Evolutionary conservation across 2,797 vertebrate genomes (phyloP).

Genomic region (Cyprinodon diabolis): DNA sequence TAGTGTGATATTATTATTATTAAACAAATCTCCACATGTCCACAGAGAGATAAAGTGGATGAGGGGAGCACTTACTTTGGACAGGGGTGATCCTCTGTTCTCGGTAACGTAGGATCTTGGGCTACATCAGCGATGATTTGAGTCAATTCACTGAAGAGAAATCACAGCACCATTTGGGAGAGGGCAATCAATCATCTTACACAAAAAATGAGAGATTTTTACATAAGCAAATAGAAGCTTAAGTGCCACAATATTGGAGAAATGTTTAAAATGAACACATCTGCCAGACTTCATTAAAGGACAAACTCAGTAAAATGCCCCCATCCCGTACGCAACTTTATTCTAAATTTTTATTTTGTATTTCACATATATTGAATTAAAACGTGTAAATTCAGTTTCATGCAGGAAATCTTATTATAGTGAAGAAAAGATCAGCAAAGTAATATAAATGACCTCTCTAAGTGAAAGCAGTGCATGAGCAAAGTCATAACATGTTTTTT

Average conservation of each 20-base stretch:
- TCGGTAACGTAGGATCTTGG: constrained; percentile 92
- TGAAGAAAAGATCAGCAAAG: no score
- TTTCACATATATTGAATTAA: no score
- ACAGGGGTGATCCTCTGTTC: constrained; percentile 94
- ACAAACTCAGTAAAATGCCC: no score
- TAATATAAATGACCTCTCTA: no score
- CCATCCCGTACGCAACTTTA: no score
- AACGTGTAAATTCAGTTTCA: no score
- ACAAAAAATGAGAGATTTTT: not conserved
- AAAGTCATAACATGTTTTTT: not conserved
- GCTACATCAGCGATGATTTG: constrained; percentile 96
- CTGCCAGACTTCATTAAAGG: not conserved
- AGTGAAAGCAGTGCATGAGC: no score
- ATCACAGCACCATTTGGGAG: not conserved
- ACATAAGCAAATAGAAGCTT: not conserved
- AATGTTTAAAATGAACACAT: not conserved
- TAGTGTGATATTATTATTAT: not conserved
- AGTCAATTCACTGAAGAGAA: constrained; percentile 85
- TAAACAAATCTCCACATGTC: not conserved
- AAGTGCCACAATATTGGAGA: not conserved
- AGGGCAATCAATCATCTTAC: not conserved
- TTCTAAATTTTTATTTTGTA: no score
- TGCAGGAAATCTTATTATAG: no score
- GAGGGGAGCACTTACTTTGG: constrained; percentile 84
- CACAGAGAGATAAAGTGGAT: not conserved